Evolutionary conservation across 2,113 vertebrate genomes (phyloP).

Genomic region (Sakesphorus luctuosus): DNA sequence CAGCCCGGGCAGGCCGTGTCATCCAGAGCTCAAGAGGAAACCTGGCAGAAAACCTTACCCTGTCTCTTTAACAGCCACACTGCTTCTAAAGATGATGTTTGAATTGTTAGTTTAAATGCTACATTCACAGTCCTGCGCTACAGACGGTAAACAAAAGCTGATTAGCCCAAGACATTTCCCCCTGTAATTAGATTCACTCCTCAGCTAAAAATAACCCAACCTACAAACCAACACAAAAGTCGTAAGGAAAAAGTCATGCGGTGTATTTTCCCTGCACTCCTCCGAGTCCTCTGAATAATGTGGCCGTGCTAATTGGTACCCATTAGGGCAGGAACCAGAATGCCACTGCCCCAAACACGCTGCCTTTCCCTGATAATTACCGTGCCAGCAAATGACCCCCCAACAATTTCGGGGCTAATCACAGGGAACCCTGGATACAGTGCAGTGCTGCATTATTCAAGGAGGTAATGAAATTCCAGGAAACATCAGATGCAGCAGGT

Average conservation of each 20-base stretch:
- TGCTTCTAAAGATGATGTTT: neutral
- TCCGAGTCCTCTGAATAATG: neutral
- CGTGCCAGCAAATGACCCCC: neutral
- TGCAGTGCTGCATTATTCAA: slow-evolving; percentile 70
- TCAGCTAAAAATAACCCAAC: neutral
- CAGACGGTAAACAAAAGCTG: slow-evolving; percentile 48
- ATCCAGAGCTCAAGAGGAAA: neutral
- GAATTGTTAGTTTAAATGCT: slow-evolving; percentile 26
- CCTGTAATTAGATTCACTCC: slow-evolving; percentile 17
- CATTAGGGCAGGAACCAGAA: slow-evolving; percentile 48
- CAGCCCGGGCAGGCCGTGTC: neutral
- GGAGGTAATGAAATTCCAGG: slow-evolving; percentile 79
- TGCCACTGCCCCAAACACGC: neutral
- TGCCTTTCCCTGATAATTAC: slow-evolving; percentile 5
- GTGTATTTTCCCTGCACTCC: neutral
- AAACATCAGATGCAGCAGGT: slow-evolving; percentile 81
- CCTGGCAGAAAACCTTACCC: neutral
- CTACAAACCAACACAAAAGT: neutral
- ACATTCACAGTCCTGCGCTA: neutral
- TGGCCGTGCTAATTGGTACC: slow-evolving; percentile 51
- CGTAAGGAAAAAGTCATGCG: neutral
- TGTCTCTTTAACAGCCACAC: neutral
- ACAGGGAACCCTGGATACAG: neutral
- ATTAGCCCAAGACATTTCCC: slow-evolving; percentile 35
- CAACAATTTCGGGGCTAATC: slow-evolving; percentile 59